These are phyloP conservation scores for Diabrotica balteata DNA, from an alignment of 2,888 invertebrate genomes.

Conservation along the genomic window DNA sequence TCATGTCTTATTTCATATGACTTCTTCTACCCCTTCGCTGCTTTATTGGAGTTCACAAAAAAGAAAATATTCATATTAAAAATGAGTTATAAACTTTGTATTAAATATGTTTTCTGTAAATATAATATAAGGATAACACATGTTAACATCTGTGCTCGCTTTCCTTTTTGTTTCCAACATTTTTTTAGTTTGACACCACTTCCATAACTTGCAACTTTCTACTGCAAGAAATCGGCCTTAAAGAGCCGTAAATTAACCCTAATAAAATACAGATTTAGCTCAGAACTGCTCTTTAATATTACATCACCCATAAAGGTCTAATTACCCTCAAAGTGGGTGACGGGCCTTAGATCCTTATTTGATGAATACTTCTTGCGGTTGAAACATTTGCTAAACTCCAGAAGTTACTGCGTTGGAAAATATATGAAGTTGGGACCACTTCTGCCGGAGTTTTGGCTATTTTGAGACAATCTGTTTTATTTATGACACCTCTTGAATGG, in stretches of 20 bases:
- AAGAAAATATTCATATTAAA: too few relatives aligned
- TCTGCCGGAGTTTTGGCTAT: constrained; percentile 11
- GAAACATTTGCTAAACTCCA: constrained; percentile 23
- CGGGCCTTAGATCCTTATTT: constrained; percentile 37
- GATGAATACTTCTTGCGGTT: constrained; percentile 33
- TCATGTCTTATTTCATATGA: too few relatives aligned
- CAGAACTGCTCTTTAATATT: constrained; percentile 37
- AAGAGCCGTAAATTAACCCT: constrained; percentile 37
- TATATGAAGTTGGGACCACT: constrained; percentile 6
- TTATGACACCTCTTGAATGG: constrained; percentile 8
- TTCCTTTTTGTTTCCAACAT: too few relatives aligned
- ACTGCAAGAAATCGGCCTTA: constrained; percentile 20
- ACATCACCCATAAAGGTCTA: constrained; percentile 36
- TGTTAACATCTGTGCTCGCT: too few relatives aligned
- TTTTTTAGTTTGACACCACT: too few relatives aligned
- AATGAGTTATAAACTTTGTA: too few relatives aligned
- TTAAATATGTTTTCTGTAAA: too few relatives aligned
- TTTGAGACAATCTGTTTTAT: constrained; percentile 16
- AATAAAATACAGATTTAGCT: constrained; percentile 37
- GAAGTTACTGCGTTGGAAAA: constrained; percentile 22
- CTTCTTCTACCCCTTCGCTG: too few relatives aligned
- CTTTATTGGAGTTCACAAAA: too few relatives aligned
- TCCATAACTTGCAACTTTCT: constrained; percentile 3
- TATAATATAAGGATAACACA: too few relatives aligned
- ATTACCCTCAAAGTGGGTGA: constrained; percentile 37